phyloP scores from a whole-genome alignment of 2,113 vertebrate species.

The Mormyrus iriodes region DNA sequence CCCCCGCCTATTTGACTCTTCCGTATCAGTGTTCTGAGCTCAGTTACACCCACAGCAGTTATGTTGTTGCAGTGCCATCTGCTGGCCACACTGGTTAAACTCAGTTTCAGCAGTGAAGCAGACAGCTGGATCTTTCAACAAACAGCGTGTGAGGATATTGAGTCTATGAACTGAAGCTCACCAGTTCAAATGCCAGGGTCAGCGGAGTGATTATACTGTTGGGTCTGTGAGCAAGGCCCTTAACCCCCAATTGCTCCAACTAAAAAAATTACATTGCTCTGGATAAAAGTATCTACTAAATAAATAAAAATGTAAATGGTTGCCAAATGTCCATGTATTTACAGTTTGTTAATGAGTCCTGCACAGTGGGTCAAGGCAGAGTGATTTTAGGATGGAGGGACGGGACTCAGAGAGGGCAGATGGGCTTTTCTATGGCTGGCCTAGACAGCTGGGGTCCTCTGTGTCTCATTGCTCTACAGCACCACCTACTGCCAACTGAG shows the following conservation, averaged over 20 bases:
- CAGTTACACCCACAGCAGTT: neutral
- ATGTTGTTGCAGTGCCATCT: conserved; percentile 1
- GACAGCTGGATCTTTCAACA: neutral
- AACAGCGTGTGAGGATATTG: neutral
- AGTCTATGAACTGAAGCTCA: neutral
- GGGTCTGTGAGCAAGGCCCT: neutral
- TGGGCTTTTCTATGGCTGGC: neutral
- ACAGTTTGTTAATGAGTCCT: neutral
- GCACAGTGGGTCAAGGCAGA: neutral
- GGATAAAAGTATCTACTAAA: neutral
- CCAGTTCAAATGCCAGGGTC: neutral
- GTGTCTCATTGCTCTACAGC: neutral
- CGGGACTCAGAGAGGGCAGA: neutral
- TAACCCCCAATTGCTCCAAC: neutral
- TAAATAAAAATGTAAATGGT: neutral
- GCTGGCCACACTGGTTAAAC: neutral
- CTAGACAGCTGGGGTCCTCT: neutral
- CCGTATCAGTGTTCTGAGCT: conserved; percentile 10
- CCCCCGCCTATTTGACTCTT: conserved; percentile 19
- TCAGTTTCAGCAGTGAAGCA: conserved; percentile 1
- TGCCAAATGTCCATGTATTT: neutral
- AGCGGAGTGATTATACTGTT: neutral
- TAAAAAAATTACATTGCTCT: neutral
- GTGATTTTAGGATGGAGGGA: neutral
- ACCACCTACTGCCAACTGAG: neutral